Conservation (phyloP, 2,797 vertebrate genomes). For the Molossus molossus region DNA sequence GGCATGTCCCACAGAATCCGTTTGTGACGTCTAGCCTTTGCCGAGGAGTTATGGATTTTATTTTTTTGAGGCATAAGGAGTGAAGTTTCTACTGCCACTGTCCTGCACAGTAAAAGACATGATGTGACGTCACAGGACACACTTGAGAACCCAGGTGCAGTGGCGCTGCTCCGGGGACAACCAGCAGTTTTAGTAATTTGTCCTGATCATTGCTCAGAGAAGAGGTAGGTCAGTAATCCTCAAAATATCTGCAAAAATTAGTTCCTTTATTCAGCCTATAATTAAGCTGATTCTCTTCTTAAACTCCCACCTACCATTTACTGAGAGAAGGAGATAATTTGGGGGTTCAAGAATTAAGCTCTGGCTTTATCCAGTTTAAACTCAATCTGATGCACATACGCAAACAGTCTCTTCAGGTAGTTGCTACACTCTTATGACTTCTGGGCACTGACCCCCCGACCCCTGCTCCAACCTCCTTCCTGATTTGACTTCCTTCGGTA, state of each 20-base stretch:
- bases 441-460: background rate
- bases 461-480: background rate
- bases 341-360: background rate
- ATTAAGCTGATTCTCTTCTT: background rate
- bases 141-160: background rate
- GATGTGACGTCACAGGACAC: background rate
- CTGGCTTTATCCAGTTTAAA: background rate
- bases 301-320: background rate
- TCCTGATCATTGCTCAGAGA: background rate
- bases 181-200: background rate
- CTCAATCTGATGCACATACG: background rate
- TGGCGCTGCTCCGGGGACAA: background rate
- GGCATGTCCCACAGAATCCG: background rate
- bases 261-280: background rate
- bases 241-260: background rate
- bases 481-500: background rate
- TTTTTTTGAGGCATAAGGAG: constrained; percentile 26
- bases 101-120: background rate
- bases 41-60: background rate
- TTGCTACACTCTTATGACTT: background rate
- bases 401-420: background rate
- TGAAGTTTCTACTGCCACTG: background rate
- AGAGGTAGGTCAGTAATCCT: background rate
- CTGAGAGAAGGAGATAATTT: background rate
- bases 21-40: background rate